Evolutionary conservation across 2,797 vertebrate species (phyloP), one percentile per base, ranked within the genome.

Genomic region (Rousettus madagascariensis): DNA sequence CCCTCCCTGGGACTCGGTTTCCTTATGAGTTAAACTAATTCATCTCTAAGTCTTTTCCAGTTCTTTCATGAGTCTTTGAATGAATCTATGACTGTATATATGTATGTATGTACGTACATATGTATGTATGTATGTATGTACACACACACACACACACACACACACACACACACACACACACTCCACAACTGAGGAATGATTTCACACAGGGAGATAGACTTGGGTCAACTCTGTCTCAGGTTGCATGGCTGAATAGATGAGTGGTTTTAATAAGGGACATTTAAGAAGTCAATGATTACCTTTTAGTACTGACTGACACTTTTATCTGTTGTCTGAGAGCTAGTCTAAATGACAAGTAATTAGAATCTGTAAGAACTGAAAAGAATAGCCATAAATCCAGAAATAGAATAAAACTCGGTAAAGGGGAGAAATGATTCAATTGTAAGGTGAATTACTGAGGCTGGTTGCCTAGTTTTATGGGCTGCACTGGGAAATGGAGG

Each of bases 211-310:
- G 55, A 90, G n/a, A 46, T 33, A 91, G 68, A 53, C 57, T 30
- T 43, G 26, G 6, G n/a, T 72, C 55, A 36, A 2, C 5, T 94
- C 17, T 43, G 36, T 93, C 75, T 92, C 53, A 17, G 33, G 13
- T 33, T n/a, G 28, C n/a, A 33, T 7, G 41, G 41, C 49, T 71
- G 8, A 19, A 43, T 17, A 85, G 75, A 90, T 24, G 36, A 94
- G 88, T 43, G 61, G 15, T 78, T 95, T 93, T 80, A 92, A 90
- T 38, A 90, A 75, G 55, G 66, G 61, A 49, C 71, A 82, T 61
- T 84, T 90, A 92, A 85, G 77, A 95, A 94, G 68, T 68, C 86
- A 94, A 26, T 33, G 61, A 77, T 91, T 59, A 85, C 68, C 53
- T 82, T 90, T 96, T 84, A 77, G 79, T 4, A 63, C 69, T 43